Percentiles rank a stretch among this genome's conserved stretches.
Conservation (phyloP, 2,113 vertebrate genomes). For the Ciconia maguari region DNA sequence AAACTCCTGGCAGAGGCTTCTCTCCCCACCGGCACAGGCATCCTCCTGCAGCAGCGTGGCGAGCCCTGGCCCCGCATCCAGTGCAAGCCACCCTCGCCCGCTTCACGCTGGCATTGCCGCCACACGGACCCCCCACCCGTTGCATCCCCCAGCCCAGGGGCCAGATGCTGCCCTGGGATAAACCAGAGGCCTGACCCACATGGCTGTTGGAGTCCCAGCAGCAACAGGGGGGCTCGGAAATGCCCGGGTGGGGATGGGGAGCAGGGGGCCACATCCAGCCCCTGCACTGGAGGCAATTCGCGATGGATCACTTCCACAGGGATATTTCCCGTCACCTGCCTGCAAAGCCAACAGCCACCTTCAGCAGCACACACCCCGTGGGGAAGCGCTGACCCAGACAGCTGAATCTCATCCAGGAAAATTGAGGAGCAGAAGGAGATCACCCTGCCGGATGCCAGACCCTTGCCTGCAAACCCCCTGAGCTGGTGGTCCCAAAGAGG, state of each 20-base stretch:
- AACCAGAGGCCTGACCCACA: neutral
- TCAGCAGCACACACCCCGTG: neutral
- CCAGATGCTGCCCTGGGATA: neutral
- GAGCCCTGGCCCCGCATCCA: neutral
- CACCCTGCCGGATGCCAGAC: accelerated
- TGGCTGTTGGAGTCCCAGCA: neutral
- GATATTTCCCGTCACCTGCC: neutral
- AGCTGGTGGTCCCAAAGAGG: neutral
- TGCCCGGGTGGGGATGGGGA: neutral
- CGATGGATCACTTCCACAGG: neutral
- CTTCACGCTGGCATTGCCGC: accelerated
- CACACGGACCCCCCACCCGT: accelerated
- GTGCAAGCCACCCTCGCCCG: neutral
- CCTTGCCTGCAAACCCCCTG: neutral
- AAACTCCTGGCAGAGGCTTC: neutral
- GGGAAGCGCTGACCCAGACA: neutral
- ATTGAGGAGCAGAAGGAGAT: accelerated
- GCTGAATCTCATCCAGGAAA: neutral
- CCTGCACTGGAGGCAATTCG: neutral
- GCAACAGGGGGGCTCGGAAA: neutral
- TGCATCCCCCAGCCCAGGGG: accelerated
- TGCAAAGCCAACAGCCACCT: neutral
- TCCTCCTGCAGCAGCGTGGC: neutral
- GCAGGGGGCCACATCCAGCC: neutral
- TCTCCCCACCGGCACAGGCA: neutral